Evolutionary conservation across 2,113 vertebrate species (phyloP).

Genomic region (Psilopogon haemacephalus): DNA sequence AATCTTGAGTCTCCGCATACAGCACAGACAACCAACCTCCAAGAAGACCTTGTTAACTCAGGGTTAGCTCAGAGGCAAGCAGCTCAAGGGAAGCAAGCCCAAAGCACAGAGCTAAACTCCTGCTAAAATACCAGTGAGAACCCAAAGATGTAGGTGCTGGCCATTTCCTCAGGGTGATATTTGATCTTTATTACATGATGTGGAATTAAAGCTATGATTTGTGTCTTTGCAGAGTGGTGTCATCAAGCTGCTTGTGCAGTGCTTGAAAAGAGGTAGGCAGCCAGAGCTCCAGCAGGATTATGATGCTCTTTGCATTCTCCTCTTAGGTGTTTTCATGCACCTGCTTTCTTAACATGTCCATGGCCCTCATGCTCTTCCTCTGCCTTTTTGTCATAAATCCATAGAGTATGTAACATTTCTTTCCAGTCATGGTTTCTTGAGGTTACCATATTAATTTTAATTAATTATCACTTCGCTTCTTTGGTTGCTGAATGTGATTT

Average conservation of each 20-base stretch:
- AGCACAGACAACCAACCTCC: neutral
- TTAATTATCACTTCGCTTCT: neutral
- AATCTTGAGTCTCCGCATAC: neutral
- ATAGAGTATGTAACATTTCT: neutral
- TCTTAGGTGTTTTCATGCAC: neutral
- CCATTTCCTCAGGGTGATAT: neutral
- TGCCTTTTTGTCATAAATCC: neutral
- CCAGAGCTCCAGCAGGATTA: neutral
- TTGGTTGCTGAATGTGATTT: neutral
- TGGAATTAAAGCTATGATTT: neutral
- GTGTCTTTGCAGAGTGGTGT: fast-evolving
- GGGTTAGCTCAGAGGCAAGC: neutral
- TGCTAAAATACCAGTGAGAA: neutral
- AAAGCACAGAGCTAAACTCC: neutral
- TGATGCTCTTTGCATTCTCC: neutral
- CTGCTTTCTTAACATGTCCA: neutral
- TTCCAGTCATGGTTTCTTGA: neutral
- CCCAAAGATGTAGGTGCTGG: neutral
- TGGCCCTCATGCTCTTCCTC: neutral
- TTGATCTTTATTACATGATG: neutral
- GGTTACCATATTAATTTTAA: neutral
- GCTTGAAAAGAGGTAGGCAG: neutral
- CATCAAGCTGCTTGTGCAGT: neutral
- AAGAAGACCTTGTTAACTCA: neutral
- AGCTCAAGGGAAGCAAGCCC: neutral